phyloP scores from a whole-genome alignment of 1,140 invertebrate genomes.

The Ostrea edulis region DNA sequence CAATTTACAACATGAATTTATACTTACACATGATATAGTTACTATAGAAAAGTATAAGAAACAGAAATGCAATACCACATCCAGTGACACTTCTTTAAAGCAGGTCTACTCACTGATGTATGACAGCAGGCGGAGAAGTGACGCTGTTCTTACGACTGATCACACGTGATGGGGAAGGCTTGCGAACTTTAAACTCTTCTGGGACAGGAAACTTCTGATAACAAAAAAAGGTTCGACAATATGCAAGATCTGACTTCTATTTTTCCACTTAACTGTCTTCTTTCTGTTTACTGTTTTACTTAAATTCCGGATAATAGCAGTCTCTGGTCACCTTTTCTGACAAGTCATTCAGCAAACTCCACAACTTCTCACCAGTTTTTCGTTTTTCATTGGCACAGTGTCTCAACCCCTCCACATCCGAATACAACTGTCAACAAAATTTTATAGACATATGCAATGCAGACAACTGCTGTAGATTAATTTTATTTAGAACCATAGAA shows the following conservation, averaged over 20 bases:
- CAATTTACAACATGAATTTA: too few species aligned
- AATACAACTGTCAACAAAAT: slow-evolving; percentile 63
- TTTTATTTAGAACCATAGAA: too few species aligned
- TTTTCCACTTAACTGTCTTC: neutral
- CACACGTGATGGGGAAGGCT: slow-evolving; percentile 22
- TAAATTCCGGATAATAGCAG: neutral
- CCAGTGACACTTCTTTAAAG: neutral
- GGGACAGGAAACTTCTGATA: slow-evolving; percentile 42
- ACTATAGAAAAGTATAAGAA: neutral
- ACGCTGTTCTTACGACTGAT: slow-evolving; percentile 30
- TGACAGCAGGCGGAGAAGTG: slow-evolving; percentile 66
- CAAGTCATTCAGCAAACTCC: slow-evolving; percentile 70
- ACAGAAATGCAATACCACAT: too few species aligned
- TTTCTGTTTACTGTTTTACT: neutral
- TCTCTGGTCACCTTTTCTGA: slow-evolving; percentile 67
- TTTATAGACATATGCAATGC: too few species aligned
- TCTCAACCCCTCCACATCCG: slow-evolving; percentile 70
- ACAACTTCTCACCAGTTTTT: slow-evolving; percentile 73
- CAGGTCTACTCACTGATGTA: slow-evolving; percentile 68
- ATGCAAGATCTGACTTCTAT: neutral
- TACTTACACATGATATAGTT: neutral
- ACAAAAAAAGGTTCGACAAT: neutral
- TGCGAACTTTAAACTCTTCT: slow-evolving; percentile 46
- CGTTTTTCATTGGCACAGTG: slow-evolving; percentile 67
- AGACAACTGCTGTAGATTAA: too few species aligned